These are phyloP conservation scores for Galaxea fascicularis DNA, from an alignment of 92 coral and sea anemone genomes.

Conservation along the genomic window DNA sequence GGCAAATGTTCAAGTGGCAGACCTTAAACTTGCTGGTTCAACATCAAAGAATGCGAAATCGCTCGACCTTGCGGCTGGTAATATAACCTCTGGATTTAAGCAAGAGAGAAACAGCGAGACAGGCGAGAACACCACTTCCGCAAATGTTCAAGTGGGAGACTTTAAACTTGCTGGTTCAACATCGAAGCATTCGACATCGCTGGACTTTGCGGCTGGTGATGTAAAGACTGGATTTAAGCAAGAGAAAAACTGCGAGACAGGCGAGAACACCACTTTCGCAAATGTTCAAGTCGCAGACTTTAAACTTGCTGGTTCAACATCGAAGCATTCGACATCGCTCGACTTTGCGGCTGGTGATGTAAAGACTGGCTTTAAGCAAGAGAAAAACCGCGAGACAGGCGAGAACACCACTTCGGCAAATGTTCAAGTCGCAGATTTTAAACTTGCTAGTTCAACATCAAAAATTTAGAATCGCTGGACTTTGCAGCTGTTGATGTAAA, in stretches of 20 bases:
- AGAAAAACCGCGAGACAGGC: constrained; percentile 29
- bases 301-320: constrained; percentile 32
- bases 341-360: constrained; percentile 30
- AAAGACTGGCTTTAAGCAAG: constrained; percentile 21
- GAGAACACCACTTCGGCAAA: constrained; percentile 6
- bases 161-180: constrained; percentile 19
- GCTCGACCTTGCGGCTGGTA: background rate
- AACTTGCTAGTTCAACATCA: constrained; percentile 37
- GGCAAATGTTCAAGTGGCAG: background rate
- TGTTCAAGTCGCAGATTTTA: constrained; percentile 12
- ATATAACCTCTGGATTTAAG: constrained; percentile 21
- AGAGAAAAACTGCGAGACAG: constrained; percentile 39
- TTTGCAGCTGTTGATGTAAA: constrained; percentile 20
- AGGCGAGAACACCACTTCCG: constrained; percentile 7
- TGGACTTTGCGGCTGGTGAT: constrained; percentile 28
- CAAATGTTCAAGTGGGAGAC: constrained; percentile 8
- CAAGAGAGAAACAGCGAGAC: constrained; percentile 7
- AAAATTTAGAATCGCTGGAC: constrained; percentile 25
- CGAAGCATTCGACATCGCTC: constrained; percentile 26
- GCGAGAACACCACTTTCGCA: constrained; percentile 11
- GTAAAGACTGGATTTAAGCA: constrained; percentile 26
- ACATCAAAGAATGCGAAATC: constrained; percentile 4
- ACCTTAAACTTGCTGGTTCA: background rate
- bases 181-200: constrained; percentile 15
- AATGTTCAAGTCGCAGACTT: too few relatives aligned